These are phyloP conservation scores for Strigamia maritima DNA, from an alignment of 2,888 invertebrate species.

Conservation along the genomic window DNA sequence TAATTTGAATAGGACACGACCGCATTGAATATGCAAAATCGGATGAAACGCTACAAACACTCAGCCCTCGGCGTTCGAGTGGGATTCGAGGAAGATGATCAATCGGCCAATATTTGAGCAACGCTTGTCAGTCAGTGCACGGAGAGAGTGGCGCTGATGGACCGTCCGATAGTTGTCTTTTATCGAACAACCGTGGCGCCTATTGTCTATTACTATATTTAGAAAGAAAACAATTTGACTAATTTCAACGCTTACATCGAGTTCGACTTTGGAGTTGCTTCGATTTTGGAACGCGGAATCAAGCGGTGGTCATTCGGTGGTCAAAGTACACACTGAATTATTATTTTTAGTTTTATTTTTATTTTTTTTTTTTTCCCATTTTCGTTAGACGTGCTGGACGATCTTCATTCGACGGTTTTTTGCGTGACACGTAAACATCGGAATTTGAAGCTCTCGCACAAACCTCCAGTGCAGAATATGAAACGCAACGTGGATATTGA, in stretches of 20 bases:
- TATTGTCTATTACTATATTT: too few species aligned
- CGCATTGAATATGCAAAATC: constrained; percentile 13
- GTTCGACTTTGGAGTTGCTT: not conserved
- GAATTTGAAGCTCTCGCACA: constrained; percentile 70
- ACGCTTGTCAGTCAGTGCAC: constrained; percentile 44
- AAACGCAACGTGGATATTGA: constrained; percentile 40
- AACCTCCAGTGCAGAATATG: constrained; percentile 66
- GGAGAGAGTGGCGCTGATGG: constrained; percentile 48
- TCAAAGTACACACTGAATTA: constrained; percentile 17
- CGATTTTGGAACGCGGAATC: constrained; percentile 36
- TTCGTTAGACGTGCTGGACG: constrained; percentile 44
- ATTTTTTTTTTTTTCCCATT: not conserved
- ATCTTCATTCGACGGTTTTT: constrained; percentile 50
- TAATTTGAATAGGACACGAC: not conserved
- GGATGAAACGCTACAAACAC: constrained; percentile 39
- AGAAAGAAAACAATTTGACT: too few species aligned
- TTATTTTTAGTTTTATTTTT: not conserved
- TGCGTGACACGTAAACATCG: constrained; percentile 66
- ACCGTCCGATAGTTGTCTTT: constrained; percentile 48
- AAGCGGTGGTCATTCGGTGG: constrained; percentile 38
- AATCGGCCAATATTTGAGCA: constrained; percentile 40
- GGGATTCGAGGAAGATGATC: constrained; percentile 40
- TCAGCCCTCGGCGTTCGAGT: constrained; percentile 41
- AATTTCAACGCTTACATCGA: not conserved
- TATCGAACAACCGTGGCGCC: constrained; percentile 26